A percentile compares a stretch with the other conserved stretches of the same genome.
Evolutionary conservation across 2,888 invertebrate genomes (phyloP).

Genomic region (Ophion slaviceki): DNA sequence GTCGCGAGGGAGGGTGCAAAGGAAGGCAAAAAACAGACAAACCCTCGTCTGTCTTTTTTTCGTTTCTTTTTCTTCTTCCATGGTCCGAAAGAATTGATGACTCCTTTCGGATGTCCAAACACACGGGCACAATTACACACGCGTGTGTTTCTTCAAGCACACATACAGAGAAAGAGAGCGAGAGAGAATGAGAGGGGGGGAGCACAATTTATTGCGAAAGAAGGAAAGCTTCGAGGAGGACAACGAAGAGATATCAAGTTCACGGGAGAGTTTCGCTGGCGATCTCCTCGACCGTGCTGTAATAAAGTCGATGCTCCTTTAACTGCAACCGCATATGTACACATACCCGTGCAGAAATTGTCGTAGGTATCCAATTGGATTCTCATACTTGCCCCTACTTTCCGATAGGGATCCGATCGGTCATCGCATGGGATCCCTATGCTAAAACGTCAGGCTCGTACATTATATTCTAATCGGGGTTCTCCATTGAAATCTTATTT

Average conservation of each 20-base stretch:
- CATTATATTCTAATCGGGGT: too few species aligned
- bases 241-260: slow-evolving; percentile 37
- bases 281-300: slow-evolving; percentile 51
- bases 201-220: slow-evolving; percentile 59
- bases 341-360: background rate
- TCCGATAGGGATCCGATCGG: too few species aligned
- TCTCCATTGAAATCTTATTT: too few species aligned
- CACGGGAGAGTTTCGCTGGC: slow-evolving; percentile 51
- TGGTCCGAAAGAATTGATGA: slow-evolving; percentile 28
- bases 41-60: background rate
- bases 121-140: slow-evolving; percentile 3
- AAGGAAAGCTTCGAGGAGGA: slow-evolving; percentile 34
- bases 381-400: too few species aligned
- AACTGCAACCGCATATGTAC: background rate
- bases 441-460: too few species aligned
- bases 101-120: slow-evolving; percentile 47
- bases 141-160: slow-evolving; percentile 44
- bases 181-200: background rate
- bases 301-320: slow-evolving; percentile 60
- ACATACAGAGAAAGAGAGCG: background rate
- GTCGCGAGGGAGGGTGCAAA: slow-evolving; percentile 9
- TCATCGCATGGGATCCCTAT: too few species aligned
- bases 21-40: background rate
- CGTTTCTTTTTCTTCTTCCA: slow-evolving; percentile 12
- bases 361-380: too few species aligned